Evolutionary conservation across 2,888 invertebrate genomes (phyloP).

Genomic region (Litoditis marina): DNA sequence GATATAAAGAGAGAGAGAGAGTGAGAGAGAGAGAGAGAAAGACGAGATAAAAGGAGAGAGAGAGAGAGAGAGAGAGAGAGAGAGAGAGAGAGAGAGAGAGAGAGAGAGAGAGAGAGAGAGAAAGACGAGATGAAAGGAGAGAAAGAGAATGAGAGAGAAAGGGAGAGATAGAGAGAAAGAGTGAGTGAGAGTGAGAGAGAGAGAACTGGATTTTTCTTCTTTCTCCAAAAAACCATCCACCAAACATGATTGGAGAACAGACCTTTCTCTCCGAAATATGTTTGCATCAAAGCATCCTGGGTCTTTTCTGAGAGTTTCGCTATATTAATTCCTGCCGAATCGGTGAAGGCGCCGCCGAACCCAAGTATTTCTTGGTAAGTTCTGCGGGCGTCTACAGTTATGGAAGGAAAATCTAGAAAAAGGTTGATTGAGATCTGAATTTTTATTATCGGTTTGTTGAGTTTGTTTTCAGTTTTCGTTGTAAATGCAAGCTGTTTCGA

Average conservation of each 20-base stretch:
- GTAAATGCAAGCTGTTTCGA: no score
- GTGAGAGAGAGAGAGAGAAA: not conserved
- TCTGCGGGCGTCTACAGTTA: conserved; percentile 19
- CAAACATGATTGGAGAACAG: no score
- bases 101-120: conserved; percentile 7
- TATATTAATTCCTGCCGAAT: conserved; percentile 4
- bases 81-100: conserved; percentile 7
- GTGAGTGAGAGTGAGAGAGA: no score
- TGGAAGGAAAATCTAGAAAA: not conserved
- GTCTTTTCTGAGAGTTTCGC: not conserved
- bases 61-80: not conserved
- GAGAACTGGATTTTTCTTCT: no score
- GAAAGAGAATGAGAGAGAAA: no score
- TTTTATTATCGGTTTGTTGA: no score
- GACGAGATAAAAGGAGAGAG: not conserved
- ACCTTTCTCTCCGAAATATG: conserved; percentile 7
- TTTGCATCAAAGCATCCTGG: not conserved
- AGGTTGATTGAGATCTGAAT: no score
- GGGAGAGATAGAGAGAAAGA: no score
- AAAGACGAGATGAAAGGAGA: no score
- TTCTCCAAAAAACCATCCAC: no score
- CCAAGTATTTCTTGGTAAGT: conserved; percentile 55
- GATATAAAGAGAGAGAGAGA: not conserved
- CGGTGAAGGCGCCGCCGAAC: conserved; percentile 8
- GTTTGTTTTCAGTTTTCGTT: no score